Evolutionary conservation across 1,140 invertebrate species (phyloP).

Genomic region (Rhopalosiphum padi): DNA sequence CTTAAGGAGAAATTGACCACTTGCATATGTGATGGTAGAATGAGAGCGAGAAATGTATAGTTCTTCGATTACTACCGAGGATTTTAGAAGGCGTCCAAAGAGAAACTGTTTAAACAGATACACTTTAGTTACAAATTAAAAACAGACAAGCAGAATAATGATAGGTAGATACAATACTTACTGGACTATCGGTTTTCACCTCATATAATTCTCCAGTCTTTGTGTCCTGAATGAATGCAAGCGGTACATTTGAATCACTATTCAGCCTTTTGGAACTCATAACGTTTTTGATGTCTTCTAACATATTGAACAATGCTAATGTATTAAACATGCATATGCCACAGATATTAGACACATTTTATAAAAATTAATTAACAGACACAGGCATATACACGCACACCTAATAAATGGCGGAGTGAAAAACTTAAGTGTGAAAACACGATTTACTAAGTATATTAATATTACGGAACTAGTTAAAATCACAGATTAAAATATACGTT

Average conservation of each 20-base stretch:
- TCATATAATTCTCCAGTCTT: not conserved
- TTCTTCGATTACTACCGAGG: not conserved
- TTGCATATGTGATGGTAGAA: not conserved
- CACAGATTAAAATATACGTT: too few species aligned
- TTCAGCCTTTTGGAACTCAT: not conserved
- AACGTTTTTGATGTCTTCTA: slow-evolving; percentile 33
- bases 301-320: not conserved
- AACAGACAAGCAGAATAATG: not conserved
- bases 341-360: not conserved
- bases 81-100: not conserved
- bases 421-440: not conserved
- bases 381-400: not conserved
- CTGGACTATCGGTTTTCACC: not conserved
- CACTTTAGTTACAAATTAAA: not conserved
- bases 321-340: not conserved
- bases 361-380: not conserved
- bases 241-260: not conserved
- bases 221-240: not conserved
- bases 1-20: not conserved
- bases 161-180: not conserved
- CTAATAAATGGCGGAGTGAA: not conserved
- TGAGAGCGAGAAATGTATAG: not conserved
- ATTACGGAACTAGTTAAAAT: not conserved
- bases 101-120: not conserved
- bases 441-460: not conserved